A percentile compares a stretch with the other conserved stretches of the same genome.
These are phyloP conservation scores for Brachypodius melanocephalos DNA, from an alignment of 2,113 vertebrate species.

Conservation along the genomic window DNA sequence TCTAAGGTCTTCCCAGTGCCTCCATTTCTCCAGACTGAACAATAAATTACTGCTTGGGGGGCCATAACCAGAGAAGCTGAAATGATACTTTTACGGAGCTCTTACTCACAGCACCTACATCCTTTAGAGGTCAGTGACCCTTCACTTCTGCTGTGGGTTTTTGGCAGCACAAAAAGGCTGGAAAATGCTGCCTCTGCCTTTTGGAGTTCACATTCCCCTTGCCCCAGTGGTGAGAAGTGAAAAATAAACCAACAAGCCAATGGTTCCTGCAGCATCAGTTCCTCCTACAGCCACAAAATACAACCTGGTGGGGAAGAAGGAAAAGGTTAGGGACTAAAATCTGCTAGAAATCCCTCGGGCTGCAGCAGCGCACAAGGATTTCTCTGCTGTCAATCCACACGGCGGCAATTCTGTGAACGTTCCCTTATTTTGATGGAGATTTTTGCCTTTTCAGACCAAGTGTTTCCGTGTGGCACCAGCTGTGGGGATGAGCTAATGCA, in stretches of 20 bases:
- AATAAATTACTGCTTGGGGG: not conserved
- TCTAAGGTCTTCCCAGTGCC: not conserved
- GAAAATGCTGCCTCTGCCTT: not conserved
- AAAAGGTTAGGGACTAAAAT: not conserved
- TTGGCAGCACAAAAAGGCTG: not conserved
- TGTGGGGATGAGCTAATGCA: constrained; percentile 14
- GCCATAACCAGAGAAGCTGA: not conserved
- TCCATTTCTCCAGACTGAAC: not conserved
- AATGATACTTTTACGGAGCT: not conserved
- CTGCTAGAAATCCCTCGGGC: not conserved
- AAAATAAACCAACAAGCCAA: not conserved
- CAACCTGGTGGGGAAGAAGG: accelerated
- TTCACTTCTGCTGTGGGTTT: not conserved
- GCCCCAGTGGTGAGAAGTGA: not conserved
- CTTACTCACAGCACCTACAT: not conserved
- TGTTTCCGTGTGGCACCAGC: not conserved
- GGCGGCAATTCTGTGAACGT: accelerated
- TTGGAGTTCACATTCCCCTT: not conserved
- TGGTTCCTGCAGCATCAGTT: not conserved
- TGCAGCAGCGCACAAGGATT: accelerated
- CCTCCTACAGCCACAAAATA: not conserved
- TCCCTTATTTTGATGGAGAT: not conserved
- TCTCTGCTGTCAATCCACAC: accelerated
- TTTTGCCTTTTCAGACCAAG: not conserved
- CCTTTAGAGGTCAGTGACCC: not conserved